These are phyloP conservation scores for Ascaphus truei DNA, from an alignment of 2,113 vertebrate species.

Conservation along the genomic window DNA sequence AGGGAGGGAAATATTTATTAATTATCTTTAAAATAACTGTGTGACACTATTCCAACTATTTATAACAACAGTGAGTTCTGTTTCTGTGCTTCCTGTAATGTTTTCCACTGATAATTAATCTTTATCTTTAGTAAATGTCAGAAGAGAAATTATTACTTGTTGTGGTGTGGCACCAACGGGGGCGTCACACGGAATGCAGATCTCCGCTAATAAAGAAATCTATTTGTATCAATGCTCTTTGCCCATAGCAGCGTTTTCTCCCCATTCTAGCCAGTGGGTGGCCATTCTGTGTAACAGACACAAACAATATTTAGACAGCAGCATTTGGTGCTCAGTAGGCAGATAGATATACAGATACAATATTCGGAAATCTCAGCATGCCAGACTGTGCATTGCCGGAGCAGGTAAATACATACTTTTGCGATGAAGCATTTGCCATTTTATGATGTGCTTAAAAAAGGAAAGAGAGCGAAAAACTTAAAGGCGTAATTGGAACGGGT, in stretches of 20 bases:
- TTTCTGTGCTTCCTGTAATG: background rate
- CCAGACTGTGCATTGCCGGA: background rate
- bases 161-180: background rate
- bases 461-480: no score
- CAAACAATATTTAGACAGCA: constrained; percentile 33
- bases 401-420: background rate
- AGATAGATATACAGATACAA: constrained; percentile 33
- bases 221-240: background rate
- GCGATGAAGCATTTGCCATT: background rate
- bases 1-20: no score
- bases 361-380: constrained; percentile 23
- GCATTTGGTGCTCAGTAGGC: constrained; percentile 24
- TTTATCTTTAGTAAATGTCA: constrained; percentile 14
- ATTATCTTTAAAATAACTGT: no score
- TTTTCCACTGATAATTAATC: background rate
- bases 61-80: background rate
- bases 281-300: constrained; percentile 9
- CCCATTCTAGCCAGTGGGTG: background rate
- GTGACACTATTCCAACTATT: no score
- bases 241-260: background rate
- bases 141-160: background rate
- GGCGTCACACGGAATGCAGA: background rate
- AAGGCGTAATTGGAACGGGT: no score
- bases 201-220: constrained; percentile 4
- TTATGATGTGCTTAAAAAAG: background rate